Evolutionary conservation across 2,113 vertebrate genomes (phyloP).

Genomic region (Collichthys lucidus): DNA sequence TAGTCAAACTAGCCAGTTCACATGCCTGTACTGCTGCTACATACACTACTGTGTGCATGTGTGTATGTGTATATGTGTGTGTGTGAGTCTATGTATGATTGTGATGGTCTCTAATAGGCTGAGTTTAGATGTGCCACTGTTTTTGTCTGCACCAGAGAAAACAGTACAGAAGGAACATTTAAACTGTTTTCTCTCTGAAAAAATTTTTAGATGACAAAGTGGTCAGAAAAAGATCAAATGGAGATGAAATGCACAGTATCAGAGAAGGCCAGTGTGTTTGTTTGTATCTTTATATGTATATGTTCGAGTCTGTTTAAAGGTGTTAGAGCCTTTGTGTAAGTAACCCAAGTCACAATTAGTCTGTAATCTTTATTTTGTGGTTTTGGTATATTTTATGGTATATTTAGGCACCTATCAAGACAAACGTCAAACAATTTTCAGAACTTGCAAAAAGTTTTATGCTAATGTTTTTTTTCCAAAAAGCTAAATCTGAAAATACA

Average conservation of each 20-base stretch:
- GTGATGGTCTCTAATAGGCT: slow-evolving; percentile 18
- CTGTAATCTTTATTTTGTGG: background rate
- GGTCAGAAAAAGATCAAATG: background rate
- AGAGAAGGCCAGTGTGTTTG: background rate
- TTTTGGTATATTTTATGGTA: background rate
- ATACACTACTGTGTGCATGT: slow-evolving; percentile 40
- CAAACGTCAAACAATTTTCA: slow-evolving; percentile 6
- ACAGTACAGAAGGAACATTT: background rate
- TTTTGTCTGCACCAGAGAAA: background rate
- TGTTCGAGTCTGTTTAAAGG: background rate
- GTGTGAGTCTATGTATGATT: background rate
- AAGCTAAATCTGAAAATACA: background rate
- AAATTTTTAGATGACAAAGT: slow-evolving; percentile 5
- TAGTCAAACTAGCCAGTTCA: slow-evolving; percentile 60
- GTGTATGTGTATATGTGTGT: slow-evolving; percentile 19
- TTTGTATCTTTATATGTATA: background rate
- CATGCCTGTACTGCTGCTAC: slow-evolving; percentile 49
- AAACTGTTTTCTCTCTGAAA: background rate
- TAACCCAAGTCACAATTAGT: background rate
- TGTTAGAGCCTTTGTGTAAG: background rate
- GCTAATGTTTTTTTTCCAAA: background rate
- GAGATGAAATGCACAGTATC: background rate
- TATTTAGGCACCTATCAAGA: background rate
- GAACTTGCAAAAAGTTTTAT: background rate
- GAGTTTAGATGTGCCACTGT: background rate